Percentiles rank a stretch among this genome's conserved stretches.
Conservation (phyloP, 2,113 vertebrate genomes). For the Corythaeola cristata region DNA sequence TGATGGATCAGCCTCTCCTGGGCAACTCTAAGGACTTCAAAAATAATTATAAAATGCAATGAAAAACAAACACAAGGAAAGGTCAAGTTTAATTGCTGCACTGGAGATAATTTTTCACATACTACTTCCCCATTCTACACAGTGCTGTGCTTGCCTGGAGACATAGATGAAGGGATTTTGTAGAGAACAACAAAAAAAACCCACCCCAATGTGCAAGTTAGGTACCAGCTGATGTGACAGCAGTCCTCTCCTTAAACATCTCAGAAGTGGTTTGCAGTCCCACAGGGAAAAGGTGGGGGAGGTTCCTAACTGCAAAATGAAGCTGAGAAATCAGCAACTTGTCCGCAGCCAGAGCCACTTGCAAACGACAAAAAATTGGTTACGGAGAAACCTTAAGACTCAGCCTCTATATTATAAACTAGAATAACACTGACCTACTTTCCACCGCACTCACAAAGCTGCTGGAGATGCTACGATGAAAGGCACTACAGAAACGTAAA, state of each 20-base stretch:
- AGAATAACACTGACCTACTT: slow-evolving; percentile 57
- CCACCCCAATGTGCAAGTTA: rapidly evolving
- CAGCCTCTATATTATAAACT: not conserved
- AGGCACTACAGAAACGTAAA: slow-evolving; percentile 3
- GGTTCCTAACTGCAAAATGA: not conserved
- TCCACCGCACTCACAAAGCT: not conserved
- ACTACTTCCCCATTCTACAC: not conserved
- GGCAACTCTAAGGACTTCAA: not conserved
- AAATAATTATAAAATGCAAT: not conserved
- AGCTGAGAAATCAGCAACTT: slow-evolving; percentile 6
- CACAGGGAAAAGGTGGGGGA: not conserved
- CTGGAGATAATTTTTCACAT: not conserved
- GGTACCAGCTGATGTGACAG: not conserved
- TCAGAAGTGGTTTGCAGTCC: not conserved
- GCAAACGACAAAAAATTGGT: not conserved
- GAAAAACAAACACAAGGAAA: not conserved
- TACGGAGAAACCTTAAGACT: slow-evolving; percentile 13
- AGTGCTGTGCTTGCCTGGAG: not conserved
- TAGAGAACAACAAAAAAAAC: not conserved
- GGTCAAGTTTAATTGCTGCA: not conserved
- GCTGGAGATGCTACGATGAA: slow-evolving; percentile 18
- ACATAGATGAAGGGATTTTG: not conserved
- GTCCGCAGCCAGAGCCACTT: not conserved
- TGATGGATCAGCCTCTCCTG: not conserved
- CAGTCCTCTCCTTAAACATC: not conserved